These are phyloP conservation scores for Peromyscus attwateri DNA, from an alignment of 2,797 vertebrate species.

Conservation along the genomic window DNA sequence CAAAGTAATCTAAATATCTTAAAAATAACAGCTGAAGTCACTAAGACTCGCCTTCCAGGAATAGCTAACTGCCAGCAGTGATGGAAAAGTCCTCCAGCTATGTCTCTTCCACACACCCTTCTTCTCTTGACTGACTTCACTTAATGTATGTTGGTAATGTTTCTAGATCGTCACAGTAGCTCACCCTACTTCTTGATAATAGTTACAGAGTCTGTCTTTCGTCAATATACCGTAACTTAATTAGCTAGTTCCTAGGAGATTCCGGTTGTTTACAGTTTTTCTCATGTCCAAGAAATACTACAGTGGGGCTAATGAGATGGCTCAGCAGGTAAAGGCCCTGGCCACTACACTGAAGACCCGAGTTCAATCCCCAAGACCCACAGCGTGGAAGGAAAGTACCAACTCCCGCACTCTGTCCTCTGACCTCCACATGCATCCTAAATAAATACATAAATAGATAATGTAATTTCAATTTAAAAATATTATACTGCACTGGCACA, in stretches of 20 bases:
- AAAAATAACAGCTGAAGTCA: slow-evolving; percentile 27
- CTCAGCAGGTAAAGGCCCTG: not conserved
- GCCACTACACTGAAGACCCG: not conserved
- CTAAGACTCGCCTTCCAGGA: slow-evolving; percentile 2
- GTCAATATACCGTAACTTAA: not conserved
- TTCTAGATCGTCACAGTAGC: not conserved
- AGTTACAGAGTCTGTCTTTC: not conserved
- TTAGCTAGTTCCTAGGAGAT: not conserved
- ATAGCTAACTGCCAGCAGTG: not conserved
- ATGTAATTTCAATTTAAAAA: not conserved
- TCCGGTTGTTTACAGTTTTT: not conserved
- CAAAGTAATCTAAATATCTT: not conserved
- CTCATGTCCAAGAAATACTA: not conserved
- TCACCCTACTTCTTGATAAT: not conserved
- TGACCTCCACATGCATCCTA: not conserved
- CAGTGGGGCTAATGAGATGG: not conserved
- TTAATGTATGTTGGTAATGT: not conserved
- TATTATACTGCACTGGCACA: not conserved
- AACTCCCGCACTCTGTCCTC: not conserved
- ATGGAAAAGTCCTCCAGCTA: not conserved
- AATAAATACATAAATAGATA: not conserved
- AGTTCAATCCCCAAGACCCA: not conserved
- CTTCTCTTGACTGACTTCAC: not conserved
- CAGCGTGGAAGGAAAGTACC: no score
- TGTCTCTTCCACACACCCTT: not conserved